phyloP scores from a whole-genome alignment of 2,797 vertebrate genomes.

The Myotis pilosus region DNA sequence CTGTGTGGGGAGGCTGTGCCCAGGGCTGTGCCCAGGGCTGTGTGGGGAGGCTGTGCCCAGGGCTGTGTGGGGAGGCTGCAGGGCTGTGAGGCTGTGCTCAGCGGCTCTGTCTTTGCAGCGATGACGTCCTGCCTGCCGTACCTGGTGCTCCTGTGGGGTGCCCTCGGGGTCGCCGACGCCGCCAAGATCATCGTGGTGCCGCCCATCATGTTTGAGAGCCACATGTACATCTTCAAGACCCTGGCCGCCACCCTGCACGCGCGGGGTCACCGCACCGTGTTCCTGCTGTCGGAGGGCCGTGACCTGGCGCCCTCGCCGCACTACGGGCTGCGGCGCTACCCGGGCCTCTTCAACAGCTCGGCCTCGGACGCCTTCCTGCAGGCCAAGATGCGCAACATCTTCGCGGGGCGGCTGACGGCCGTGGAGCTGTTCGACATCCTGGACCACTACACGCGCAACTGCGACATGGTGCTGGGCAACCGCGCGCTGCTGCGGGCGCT shows the following conservation, averaged over 20 bases:
- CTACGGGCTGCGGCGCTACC: constrained; percentile 94
- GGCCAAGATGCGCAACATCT: constrained; percentile 97
- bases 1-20: no score
- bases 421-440: constrained; percentile 97
- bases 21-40: no score
- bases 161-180: constrained; percentile 84
- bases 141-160: constrained; percentile 88
- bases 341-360: constrained; percentile 97
- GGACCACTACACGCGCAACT: constrained; percentile 97
- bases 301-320: constrained; percentile 91
- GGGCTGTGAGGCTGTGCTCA: not conserved
- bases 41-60: no score
- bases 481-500: constrained; percentile 67
- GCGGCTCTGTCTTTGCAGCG: constrained; percentile 83
- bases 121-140: constrained; percentile 91
- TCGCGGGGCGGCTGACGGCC: constrained; percentile 95
- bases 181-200: constrained; percentile 97
- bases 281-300: constrained; percentile 96
- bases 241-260: constrained; percentile 93
- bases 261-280: constrained; percentile 94
- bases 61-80: no score
- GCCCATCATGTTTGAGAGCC: constrained; percentile 99
- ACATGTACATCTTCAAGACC: constrained; percentile 99
- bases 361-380: constrained; percentile 96
- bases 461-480: constrained; percentile 95